Evolutionary conservation across 2,113 vertebrate species (phyloP).

Genomic region (Psophia crepitans): DNA sequence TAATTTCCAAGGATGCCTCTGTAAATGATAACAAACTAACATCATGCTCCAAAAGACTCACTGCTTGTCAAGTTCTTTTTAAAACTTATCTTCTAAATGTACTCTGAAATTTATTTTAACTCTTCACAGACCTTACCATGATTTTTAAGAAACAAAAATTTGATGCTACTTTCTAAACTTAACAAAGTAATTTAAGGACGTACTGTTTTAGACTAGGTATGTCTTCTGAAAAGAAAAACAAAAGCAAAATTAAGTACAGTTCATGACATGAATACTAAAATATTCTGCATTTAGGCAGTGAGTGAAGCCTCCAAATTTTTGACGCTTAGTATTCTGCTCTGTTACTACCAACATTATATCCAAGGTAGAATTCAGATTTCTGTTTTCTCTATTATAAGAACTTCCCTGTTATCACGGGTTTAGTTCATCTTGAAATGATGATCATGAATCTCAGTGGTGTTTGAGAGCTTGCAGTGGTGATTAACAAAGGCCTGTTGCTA

Average conservation of each 20-base stretch:
- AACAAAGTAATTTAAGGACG: neutral
- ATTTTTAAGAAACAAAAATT: neutral
- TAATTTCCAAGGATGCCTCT: neutral
- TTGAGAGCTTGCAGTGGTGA: constrained; percentile 34
- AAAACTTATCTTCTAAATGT: neutral
- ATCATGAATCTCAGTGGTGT: constrained; percentile 47
- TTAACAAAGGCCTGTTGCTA: constrained; percentile 52
- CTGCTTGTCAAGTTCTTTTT: neutral
- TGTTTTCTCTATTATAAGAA: neutral
- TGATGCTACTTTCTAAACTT: neutral
- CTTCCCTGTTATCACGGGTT: neutral
- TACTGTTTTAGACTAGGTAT: neutral
- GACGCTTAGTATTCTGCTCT: neutral
- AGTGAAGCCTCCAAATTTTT: neutral
- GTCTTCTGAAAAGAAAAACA: neutral
- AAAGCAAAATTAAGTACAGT: neutral
- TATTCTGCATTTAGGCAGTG: neutral
- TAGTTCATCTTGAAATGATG: constrained; percentile 41
- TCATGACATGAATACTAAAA: neutral
- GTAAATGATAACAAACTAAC: neutral
- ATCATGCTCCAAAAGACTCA: neutral
- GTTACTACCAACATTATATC: neutral
- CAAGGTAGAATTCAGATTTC: neutral
- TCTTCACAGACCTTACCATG: neutral
- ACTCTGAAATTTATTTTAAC: neutral